phyloP scores from a whole-genome alignment of 2,113 vertebrate species.

The Procapra przewalskii region DNA sequence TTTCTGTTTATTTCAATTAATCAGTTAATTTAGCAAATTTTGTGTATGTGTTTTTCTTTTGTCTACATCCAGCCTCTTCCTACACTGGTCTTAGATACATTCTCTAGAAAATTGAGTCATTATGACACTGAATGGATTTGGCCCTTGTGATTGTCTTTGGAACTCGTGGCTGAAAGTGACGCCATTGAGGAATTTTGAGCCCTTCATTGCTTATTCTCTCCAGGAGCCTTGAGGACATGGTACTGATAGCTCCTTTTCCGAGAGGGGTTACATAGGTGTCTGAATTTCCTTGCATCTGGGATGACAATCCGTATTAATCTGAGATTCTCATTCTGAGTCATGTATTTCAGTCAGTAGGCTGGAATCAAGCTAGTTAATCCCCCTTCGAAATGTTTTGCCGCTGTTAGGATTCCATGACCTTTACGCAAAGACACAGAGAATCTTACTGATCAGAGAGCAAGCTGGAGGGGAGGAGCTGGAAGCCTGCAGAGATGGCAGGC shows the following conservation, averaged over 20 bases:
- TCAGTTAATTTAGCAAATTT: background rate
- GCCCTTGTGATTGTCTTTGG: background rate
- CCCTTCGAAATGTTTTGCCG: constrained; percentile 44
- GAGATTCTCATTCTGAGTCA: constrained; percentile 61
- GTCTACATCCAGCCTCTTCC: background rate
- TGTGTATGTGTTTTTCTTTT: background rate
- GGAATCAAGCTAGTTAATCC: constrained; percentile 66
- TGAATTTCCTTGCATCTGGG: background rate
- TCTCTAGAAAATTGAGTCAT: background rate
- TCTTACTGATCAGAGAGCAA: constrained; percentile 57
- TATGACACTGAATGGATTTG: background rate
- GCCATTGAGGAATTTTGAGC: constrained; percentile 12
- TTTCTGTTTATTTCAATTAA: background rate
- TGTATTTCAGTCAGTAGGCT: constrained; percentile 19
- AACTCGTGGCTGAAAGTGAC: background rate
- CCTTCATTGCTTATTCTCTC: constrained; percentile 53
- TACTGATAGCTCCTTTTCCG: background rate
- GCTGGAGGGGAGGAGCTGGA: constrained; percentile 35
- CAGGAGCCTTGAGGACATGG: constrained; percentile 33
- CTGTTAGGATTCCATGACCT: constrained; percentile 64
- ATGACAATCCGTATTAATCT: constrained; percentile 28
- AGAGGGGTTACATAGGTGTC: constrained; percentile 17
- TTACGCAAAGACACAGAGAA: constrained; percentile 49
- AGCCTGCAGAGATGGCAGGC: constrained; percentile 19
- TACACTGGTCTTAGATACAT: background rate